These are phyloP conservation scores for Zingel zingel DNA, from an alignment of 2,113 vertebrate genomes.

Conservation along the genomic window DNA sequence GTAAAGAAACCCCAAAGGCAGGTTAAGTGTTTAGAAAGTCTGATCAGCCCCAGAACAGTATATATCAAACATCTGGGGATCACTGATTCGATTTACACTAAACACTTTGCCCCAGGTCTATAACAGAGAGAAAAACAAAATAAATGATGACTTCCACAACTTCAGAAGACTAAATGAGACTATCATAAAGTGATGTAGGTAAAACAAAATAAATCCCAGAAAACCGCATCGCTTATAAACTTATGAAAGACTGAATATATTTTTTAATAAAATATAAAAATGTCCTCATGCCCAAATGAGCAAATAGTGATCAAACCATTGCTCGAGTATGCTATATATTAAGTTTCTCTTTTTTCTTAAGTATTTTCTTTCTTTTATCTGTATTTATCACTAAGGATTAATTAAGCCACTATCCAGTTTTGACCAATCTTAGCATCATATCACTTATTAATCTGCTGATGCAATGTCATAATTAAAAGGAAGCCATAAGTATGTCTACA, in stretches of 20 bases:
- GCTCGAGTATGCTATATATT: background rate
- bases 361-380: background rate
- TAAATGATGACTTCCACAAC: background rate
- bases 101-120: background rate
- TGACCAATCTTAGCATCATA: background rate
- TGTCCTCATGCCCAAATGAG: too few relatives aligned
- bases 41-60: background rate
- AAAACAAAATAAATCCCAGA: too few relatives aligned
- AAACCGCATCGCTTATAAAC: too few relatives aligned
- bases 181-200: too few relatives aligned
- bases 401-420: too few relatives aligned
- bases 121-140: background rate
- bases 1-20: conserved; percentile 21
- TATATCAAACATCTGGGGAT: background rate
- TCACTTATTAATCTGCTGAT: background rate
- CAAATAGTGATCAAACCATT: background rate
- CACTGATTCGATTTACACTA: background rate
- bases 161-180: background rate
- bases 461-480: too few relatives aligned
- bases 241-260: too few relatives aligned
- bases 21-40: background rate
- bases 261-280: too few relatives aligned
- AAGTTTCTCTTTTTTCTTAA: background rate
- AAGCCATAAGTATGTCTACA: too few relatives aligned
- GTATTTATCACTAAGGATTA: background rate